Evolutionary conservation across 2,888 invertebrate species (phyloP).

Genomic region (Anthophora plumipes): DNA sequence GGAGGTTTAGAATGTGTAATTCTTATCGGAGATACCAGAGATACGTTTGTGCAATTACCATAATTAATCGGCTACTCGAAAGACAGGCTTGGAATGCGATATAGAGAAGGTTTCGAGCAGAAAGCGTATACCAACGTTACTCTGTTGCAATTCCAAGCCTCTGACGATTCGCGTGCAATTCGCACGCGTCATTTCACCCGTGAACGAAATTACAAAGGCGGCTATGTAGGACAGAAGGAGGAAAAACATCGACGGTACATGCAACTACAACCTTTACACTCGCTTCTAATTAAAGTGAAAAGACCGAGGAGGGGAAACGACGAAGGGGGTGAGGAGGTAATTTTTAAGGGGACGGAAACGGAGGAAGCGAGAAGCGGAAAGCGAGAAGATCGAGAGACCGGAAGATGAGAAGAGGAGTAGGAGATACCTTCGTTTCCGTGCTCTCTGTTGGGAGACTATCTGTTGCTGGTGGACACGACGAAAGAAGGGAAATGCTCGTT

Average conservation of each 20-base stretch:
- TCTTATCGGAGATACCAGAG: no score
- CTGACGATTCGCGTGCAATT: conserved; percentile 55
- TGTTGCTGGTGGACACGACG: conserved; percentile 24
- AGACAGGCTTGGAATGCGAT: background rate
- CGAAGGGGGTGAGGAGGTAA: background rate
- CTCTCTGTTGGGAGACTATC: conserved; percentile 21
- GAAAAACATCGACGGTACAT: conserved; percentile 35
- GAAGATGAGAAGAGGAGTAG: conserved; percentile 31
- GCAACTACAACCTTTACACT: conserved; percentile 28
- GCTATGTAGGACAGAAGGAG: background rate
- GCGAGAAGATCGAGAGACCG: conserved; percentile 36
- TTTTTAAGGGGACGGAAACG: conserved; percentile 45
- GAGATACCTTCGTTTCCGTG: conserved; percentile 59
- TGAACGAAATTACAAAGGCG: conserved; percentile 45
- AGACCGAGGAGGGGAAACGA: background rate
- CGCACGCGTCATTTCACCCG: conserved; percentile 54
- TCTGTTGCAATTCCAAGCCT: conserved; percentile 38
- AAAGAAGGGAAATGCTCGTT: conserved; percentile 11
- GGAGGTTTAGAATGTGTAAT: no score
- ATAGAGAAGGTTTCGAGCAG: background rate
- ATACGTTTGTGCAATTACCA: conserved; percentile 8
- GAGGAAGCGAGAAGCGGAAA: conserved; percentile 41
- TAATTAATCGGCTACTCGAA: conserved; percentile 29
- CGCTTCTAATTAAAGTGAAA: conserved; percentile 42
- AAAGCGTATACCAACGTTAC: background rate